Evolutionary conservation across 2,888 invertebrate genomes (phyloP).

Genomic region (Drosophila sordidapex): DNA sequence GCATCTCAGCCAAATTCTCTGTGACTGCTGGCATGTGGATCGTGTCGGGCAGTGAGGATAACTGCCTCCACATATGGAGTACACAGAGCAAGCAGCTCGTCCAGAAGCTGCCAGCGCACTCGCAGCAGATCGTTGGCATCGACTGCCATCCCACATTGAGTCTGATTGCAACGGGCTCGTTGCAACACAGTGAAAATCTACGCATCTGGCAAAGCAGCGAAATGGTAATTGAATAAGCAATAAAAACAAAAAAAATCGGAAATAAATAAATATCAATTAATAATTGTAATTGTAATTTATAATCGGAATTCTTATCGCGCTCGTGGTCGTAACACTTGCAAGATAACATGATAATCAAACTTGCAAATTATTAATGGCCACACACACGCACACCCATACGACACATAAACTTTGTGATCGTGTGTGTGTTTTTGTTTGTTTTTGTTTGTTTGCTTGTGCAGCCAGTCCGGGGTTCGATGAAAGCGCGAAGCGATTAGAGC

Average conservation of each 20-base stretch:
- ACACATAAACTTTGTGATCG: not conserved
- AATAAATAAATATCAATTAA: constrained; percentile 9
- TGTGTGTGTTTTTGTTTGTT: not conserved
- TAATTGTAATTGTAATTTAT: constrained; percentile 20
- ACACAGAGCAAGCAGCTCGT: constrained; percentile 99
- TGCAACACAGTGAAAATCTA: constrained; percentile 98
- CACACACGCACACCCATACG: not conserved
- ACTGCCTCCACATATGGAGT: constrained; percentile 99
- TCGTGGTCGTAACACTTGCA: constrained; percentile 15
- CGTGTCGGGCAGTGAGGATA: constrained; percentile 99
- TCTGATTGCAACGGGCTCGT: constrained; percentile 98
- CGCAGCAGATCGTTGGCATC: constrained; percentile 97
- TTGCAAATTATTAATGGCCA: constrained; percentile 45
- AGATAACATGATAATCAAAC: constrained; percentile 51
- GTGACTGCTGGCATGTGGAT: constrained; percentile 99
- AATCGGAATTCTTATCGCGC: constrained; percentile 30
- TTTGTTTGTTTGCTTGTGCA: constrained; percentile 8
- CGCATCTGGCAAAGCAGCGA: constrained; percentile 99
- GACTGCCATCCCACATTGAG: constrained; percentile 99
- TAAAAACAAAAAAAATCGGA: constrained; percentile 1
- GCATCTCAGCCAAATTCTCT: constrained; percentile 99
- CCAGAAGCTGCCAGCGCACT: constrained; percentile 97
- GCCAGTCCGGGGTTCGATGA: constrained; percentile 87
- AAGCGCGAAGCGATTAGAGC: constrained; percentile 97
- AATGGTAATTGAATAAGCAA: constrained; percentile 13